Percentiles rank a stretch among this genome's conserved stretches.
phyloP scores from a whole-genome alignment of 2,888 invertebrate species.

The Tetrapedia diversipes region DNA sequence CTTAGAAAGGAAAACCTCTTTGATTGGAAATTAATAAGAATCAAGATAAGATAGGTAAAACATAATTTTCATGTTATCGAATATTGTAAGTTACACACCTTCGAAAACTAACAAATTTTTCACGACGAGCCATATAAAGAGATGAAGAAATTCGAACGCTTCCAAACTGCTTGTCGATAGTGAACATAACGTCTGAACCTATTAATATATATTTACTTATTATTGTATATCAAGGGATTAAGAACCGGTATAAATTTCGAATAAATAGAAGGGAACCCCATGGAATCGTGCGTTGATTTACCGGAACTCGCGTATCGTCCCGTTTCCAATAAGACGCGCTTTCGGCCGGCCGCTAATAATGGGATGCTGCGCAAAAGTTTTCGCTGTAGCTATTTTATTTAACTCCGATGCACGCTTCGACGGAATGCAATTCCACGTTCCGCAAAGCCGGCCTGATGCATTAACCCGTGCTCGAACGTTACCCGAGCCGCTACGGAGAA shows the following conservation, averaged over 20 bases:
- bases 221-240: too few species aligned
- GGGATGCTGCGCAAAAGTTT: slow-evolving; percentile 43
- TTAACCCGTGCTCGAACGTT: slow-evolving; percentile 50
- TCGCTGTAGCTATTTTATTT: slow-evolving; percentile 50
- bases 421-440: slow-evolving; percentile 59
- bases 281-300: not conserved
- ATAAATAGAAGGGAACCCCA: slow-evolving; percentile 5
- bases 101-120: too few species aligned
- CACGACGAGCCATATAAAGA: too few species aligned
- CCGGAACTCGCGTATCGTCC: not conserved
- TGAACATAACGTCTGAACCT: too few species aligned
- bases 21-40: too few species aligned
- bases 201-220: too few species aligned
- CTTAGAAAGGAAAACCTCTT: too few species aligned
- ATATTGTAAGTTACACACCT: too few species aligned
- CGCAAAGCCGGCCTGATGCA: slow-evolving; percentile 44
- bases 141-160: too few species aligned
- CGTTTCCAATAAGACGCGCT: slow-evolving; percentile 36
- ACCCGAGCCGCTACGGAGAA: slow-evolving; percentile 17
- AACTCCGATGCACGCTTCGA: slow-evolving; percentile 37
- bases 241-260: not conserved
- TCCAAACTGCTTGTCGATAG: too few species aligned
- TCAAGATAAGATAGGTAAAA: too few species aligned
- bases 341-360: slow-evolving; percentile 34
- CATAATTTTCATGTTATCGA: too few species aligned